Percentiles rank a stretch among this genome's conserved stretches.
Evolutionary conservation across 2,888 invertebrate genomes (phyloP).

Genomic region (Clivina fossor): DNA sequence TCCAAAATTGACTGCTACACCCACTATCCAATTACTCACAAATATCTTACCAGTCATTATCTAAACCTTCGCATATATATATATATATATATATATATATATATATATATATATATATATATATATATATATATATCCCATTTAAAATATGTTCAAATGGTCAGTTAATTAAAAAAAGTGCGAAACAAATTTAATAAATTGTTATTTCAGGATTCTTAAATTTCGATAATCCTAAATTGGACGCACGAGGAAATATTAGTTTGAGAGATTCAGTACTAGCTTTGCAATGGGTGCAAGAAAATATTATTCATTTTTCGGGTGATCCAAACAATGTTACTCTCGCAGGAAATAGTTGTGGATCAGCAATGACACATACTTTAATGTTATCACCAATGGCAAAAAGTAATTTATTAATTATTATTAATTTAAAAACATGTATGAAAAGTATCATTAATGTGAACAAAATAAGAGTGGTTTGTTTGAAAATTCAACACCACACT

Average conservation of each 20-base stretch:
- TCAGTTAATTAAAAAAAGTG: not conserved
- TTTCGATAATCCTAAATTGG: not conserved
- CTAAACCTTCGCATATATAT: no score
- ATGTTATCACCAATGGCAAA: constrained; percentile 2
- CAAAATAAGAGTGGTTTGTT: no score
- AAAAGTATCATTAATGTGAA: no score
- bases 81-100: no score
- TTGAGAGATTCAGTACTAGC: constrained; percentile 10
- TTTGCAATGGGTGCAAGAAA: constrained; percentile 11
- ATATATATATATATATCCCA: no score
- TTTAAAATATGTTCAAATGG: no score
- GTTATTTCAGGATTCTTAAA: not conserved
- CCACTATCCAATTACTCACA: no score
- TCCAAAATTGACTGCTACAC: no score
- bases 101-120: no score
- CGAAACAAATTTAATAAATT: not conserved
- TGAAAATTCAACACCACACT: no score
- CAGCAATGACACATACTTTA: not conserved
- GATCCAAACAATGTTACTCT: constrained; percentile 11
- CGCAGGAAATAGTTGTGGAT: constrained; percentile 5
- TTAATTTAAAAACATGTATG: no score
- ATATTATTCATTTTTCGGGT: constrained; percentile 2
- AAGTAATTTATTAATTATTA: constrained; percentile 13
- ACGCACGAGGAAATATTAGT: constrained; percentile 1
- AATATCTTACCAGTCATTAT: no score